Evolutionary conservation across 2,113 vertebrate species (phyloP), one percentile per base, ranked within the genome.

Genomic region (Hippoglossus stenolepis): DNA sequence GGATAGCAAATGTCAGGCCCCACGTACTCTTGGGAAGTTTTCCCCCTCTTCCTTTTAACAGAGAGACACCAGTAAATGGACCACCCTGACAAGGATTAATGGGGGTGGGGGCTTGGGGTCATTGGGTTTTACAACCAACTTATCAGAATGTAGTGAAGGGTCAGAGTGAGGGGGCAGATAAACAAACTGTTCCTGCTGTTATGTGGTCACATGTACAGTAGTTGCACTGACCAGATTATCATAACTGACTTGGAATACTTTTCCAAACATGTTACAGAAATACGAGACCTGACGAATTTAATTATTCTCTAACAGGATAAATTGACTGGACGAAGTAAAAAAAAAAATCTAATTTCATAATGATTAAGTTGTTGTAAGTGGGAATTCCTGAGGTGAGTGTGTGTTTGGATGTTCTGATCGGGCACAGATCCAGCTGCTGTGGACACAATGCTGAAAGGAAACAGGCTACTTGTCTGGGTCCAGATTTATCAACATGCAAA

Each of bases 1-100:
- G 85, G 93, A 94, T 90, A 84, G 85, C 60, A 61, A 83, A 88
- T 89, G 91, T 91, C 87, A 91, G 86, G 85, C 81, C 86, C 83
- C 90, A 90, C 90, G 70, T 79, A 85, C 82, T 87, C 82, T 76
- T 84, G 89, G 85, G 89, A 91, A 87, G 82, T 59, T 69, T 65
- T 77, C n/a, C n/a, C 28, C 59, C 26, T 65, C 59, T 66, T 77
- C 49, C 47, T 86, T 85, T 82, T 82, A n/a, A 80, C 77, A 68
- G 67, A 84, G 83, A 91, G 86, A 90, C 81, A 85, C 79, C 57
- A 18, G 74, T 78, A 58, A 69, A 84, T 66, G 80, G 93, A 94
- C 94, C 93, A 94, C 94, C 93, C 85, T 79, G 88, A 81, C 85
- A 70, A 88, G 56, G 75, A 81, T 87, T 76, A 68, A 82, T 82